A percentile compares a stretch with the other conserved stretches of the same genome.
These are phyloP conservation scores for Tipula lateralis DNA, from an alignment of 2,888 invertebrate species.

Conservation along the genomic window DNA sequence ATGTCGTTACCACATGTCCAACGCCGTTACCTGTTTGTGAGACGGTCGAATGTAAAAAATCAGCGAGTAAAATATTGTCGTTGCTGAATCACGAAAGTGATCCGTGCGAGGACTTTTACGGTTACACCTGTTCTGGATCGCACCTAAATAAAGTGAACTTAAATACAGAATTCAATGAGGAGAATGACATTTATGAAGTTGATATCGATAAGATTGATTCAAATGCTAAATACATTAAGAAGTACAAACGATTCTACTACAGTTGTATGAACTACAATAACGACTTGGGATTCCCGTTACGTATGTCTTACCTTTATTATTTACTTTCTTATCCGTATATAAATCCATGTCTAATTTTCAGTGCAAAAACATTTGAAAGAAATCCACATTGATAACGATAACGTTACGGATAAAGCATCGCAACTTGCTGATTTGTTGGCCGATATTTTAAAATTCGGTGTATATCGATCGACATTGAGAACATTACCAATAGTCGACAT, in stretches of 20 bases:
- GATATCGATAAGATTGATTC: neutral
- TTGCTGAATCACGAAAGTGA: slow-evolving; percentile 3
- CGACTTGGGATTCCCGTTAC: neutral
- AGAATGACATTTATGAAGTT: neutral
- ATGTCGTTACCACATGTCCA: neutral
- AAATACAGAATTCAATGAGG: neutral
- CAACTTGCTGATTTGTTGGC: neutral
- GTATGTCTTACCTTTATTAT: neutral
- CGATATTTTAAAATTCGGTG: neutral
- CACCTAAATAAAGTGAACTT: neutral
- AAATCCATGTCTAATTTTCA: neutral
- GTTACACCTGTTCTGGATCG: neutral
- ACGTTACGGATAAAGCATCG: neutral
- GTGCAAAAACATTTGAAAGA: neutral
- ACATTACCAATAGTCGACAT: neutral
- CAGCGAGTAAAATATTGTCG: neutral
- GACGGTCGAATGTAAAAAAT: slow-evolving; percentile 26
- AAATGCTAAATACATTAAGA: neutral
- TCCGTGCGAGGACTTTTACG: slow-evolving; percentile 28
- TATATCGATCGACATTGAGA: neutral
- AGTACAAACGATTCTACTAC: neutral
- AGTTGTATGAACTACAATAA: neutral
- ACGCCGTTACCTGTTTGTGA: neutral
- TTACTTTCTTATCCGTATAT: neutral
- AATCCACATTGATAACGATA: neutral